Evolutionary conservation across 1,140 invertebrate genomes (phyloP).

Genomic region (Drosophila subpulchrella): DNA sequence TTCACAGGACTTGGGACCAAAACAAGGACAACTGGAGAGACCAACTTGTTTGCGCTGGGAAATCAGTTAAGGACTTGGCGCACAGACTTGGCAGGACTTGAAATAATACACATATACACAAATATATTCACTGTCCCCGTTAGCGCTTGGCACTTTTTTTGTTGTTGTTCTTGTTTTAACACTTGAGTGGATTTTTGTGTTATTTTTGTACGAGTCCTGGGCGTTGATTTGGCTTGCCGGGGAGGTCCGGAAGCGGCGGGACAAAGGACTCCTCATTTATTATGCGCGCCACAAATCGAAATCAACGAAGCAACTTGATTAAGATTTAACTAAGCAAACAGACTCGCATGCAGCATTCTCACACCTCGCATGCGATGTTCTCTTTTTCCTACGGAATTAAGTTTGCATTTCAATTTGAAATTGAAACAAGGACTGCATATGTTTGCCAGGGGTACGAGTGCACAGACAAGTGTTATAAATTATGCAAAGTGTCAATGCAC

Average conservation of each 20-base stretch:
- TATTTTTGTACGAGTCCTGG: slow-evolving; percentile 64
- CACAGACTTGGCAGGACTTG: slow-evolving; percentile 56
- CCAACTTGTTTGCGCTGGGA: slow-evolving; percentile 80
- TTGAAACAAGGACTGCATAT: slow-evolving; percentile 44
- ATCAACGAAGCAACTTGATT: slow-evolving; percentile 80
- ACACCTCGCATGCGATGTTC: slow-evolving; percentile 7
- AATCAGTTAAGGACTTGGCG: slow-evolving; percentile 80
- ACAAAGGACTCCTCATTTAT: slow-evolving; percentile 66
- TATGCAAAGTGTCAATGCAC: slow-evolving; percentile 64
- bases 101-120: slow-evolving; percentile 48
- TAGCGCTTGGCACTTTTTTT: slow-evolving; percentile 59
- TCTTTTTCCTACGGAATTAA: slow-evolving; percentile 13
- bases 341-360: slow-evolving; percentile 32
- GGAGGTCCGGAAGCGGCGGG: slow-evolving; percentile 13
- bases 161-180: slow-evolving; percentile 65
- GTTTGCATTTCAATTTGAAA: slow-evolving; percentile 65
- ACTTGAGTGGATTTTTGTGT: slow-evolving; percentile 83
- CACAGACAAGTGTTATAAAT: slow-evolving; percentile 55
- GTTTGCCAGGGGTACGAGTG: neutral
- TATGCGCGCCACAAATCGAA: slow-evolving; percentile 80
- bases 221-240: slow-evolving; percentile 60
- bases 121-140: slow-evolving; percentile 63
- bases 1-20: slow-evolving; percentile 18
- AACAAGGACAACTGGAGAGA: slow-evolving; percentile 48
- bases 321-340: slow-evolving; percentile 79